A percentile compares a stretch with the other conserved stretches of the same genome.
Conservation (phyloP, 2,888 invertebrate species). For the Polyploca ridens region DNA sequence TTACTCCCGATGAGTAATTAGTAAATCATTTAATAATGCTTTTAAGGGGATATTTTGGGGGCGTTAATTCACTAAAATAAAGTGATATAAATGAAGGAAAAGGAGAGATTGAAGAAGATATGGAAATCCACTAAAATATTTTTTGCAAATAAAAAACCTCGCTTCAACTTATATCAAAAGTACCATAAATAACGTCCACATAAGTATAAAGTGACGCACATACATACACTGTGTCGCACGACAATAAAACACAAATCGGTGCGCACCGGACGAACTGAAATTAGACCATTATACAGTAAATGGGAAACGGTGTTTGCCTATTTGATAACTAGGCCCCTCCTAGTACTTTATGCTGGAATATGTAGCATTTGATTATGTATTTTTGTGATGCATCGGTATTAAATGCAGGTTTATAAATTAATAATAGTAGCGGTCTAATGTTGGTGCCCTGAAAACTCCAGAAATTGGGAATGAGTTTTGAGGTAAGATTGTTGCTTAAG, state of each 20-base stretch:
- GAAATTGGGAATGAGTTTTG: neutral
- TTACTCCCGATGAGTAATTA: neutral
- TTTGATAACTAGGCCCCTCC: slow-evolving; percentile 54
- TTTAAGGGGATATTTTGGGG: neutral
- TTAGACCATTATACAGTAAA: slow-evolving; percentile 73
- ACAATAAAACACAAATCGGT: slow-evolving; percentile 60
- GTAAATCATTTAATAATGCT: neutral
- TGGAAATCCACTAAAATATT: too few species aligned
- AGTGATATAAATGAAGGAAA: too few species aligned
- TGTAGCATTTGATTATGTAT: neutral
- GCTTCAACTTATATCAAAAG: neutral
- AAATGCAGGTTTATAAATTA: neutral
- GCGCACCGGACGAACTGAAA: slow-evolving; percentile 67
- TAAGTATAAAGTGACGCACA: neutral
- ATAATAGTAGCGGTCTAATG: neutral
- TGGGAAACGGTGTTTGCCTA: slow-evolving; percentile 74
- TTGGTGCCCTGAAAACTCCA: neutral
- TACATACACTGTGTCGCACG: slow-evolving; percentile 57
- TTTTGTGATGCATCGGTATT: neutral
- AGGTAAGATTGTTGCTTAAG: neutral
- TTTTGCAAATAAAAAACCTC: neutral
- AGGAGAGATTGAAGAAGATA: too few species aligned
- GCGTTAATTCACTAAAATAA: too few species aligned
- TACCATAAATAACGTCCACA: neutral
- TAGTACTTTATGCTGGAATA: slow-evolving; percentile 16